Evolutionary conservation across 2,797 vertebrate species (phyloP), one percentile per base, ranked within the genome.

Genomic region (Gymnothorax javanicus): DNA sequence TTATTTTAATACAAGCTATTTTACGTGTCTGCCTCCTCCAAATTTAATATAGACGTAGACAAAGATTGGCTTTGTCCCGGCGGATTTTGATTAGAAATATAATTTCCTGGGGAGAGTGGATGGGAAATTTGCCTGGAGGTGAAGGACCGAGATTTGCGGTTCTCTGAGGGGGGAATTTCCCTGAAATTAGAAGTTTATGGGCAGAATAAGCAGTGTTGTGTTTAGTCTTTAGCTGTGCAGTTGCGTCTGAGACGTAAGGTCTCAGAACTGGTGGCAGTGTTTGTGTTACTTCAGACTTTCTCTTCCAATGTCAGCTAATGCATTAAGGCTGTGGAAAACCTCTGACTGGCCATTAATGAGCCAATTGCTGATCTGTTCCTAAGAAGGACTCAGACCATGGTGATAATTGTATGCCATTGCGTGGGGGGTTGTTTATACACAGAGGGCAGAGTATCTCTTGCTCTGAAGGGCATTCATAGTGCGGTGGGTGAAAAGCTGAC

Each of bases 1-100:
- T 58, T 50, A 62, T 82, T 67, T 62, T 9, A 27, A 85, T 60
- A 75, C 62, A 13, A 59, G 27, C 23, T 6, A 0, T 89, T 58
- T 79, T 60, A 81, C 2, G 2, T 60, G 60, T 85, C 75, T 59
- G 17, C 4, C 0, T 0, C 85, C 15, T 81, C 43, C 11, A 20
- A 81, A 56, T 81, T 81, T 81, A 81, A 81, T 81, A 81, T 54
- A 56, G 77, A 81, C 33, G 2, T 77, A 77, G 43, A 52, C 73
- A 50, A 17, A 77, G 50, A 81, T 81, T 81, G 9, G 77, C 56
- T 56, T 56, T 20, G 52, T 20, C 17, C 25, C 23, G 17, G 6
- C 52, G 9, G 20, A 23, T 23, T 23, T 17, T 56, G 20, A 56
- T 23, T 20, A 56, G 77, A 12, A 81, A 56, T 12, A 56, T 54